These are phyloP conservation scores for Ephialtes manifestator DNA, from an alignment of 2,888 invertebrate species.

Conservation along the genomic window DNA sequence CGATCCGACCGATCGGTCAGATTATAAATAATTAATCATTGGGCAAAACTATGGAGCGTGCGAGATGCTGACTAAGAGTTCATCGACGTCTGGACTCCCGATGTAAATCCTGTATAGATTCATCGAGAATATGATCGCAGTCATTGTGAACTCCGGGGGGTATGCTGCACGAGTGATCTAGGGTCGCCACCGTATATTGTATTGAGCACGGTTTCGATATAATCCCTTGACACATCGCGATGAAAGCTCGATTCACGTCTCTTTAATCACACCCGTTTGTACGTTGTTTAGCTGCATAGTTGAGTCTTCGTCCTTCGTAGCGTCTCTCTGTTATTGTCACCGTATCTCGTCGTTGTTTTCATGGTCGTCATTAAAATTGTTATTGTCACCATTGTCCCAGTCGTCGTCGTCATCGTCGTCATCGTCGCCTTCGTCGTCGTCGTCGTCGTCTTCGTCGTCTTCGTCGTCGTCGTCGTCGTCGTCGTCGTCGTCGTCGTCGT, in stretches of 20 bases:
- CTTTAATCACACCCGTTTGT: conserved; percentile 58
- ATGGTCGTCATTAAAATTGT: background rate
- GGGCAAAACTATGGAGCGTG: conserved; percentile 77
- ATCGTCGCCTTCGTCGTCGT: conserved; percentile 56
- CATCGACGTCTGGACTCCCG: conserved; percentile 61
- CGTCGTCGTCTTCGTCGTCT: conserved; percentile 16
- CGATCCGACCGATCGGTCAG: conserved; percentile 71
- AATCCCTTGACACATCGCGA: conserved; percentile 43
- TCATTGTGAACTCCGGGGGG: conserved; percentile 64
- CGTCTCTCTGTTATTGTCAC: conserved; percentile 30
- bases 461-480: conserved; percentile 8
- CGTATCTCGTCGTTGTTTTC: conserved; percentile 44
- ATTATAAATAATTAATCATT: conserved; percentile 81
- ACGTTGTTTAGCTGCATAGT: conserved; percentile 46
- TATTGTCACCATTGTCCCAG: conserved; percentile 55
- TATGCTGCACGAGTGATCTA: conserved; percentile 66
- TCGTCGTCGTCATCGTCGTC: conserved; percentile 47
- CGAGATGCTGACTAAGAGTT: conserved; percentile 78
- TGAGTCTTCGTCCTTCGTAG: conserved; percentile 49
- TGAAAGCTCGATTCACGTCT: conserved; percentile 52
- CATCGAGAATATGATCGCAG: conserved; percentile 45
- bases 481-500: background rate
- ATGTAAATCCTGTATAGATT: conserved; percentile 34
- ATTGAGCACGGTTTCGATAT: conserved; percentile 38
- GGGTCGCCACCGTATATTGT: conserved; percentile 45